Evolutionary conservation across 2,113 vertebrate species (phyloP).

Genomic region (Ochotona curzoniae): DNA sequence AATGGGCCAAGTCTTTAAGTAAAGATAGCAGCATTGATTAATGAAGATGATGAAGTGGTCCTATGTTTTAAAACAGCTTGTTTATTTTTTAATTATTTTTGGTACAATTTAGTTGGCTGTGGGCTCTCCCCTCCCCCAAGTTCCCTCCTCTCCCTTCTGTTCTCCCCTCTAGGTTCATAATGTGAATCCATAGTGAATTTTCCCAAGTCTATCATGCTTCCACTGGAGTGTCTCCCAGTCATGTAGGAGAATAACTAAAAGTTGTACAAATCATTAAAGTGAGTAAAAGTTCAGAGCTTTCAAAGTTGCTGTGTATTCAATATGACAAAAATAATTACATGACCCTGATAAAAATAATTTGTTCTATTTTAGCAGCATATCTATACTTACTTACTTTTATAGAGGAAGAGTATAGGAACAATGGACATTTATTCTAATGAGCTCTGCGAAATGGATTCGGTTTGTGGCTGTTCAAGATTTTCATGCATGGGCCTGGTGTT

Average conservation of each 20-base stretch:
- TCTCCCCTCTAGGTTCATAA: too few relatives aligned
- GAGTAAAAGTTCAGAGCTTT: not conserved
- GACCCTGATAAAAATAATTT: not conserved
- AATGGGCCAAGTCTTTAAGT: constrained; percentile 54
- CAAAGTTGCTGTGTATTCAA: not conserved
- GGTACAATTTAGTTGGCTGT: too few relatives aligned
- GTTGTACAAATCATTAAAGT: constrained; percentile 22
- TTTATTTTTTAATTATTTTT: not conserved
- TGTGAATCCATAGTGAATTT: too few relatives aligned
- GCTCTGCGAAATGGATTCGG: not conserved
- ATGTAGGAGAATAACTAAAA: not conserved
- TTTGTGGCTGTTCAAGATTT: not conserved
- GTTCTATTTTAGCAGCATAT: not conserved
- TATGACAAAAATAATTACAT: not conserved
- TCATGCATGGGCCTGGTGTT: not conserved
- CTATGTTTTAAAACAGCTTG: not conserved
- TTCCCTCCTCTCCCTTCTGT: too few relatives aligned
- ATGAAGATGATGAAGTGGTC: constrained; percentile 7
- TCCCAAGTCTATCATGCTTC: too few relatives aligned
- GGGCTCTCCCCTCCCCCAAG: too few relatives aligned
- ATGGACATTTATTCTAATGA: not conserved
- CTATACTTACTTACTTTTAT: not conserved
- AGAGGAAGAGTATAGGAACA: not conserved
- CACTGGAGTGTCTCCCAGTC: too few relatives aligned
- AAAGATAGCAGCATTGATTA: constrained; percentile 64